Evolutionary conservation across 2,797 vertebrate genomes (phyloP), one percentile per base, ranked within the genome.

Genomic region (Pseudocheirus occidentalis): DNA sequence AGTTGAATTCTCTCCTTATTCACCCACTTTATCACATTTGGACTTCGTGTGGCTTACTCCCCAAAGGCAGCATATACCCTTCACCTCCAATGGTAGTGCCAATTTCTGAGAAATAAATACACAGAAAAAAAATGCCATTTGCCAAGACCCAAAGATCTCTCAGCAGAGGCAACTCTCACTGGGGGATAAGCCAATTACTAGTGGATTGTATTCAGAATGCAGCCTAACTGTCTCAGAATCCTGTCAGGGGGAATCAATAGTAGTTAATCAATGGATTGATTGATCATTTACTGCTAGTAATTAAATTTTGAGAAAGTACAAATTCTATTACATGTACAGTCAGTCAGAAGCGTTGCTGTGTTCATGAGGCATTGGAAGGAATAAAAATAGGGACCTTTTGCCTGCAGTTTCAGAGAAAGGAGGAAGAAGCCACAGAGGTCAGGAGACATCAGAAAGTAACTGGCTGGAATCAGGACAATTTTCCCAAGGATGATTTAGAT

Each of bases 241-340:
- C 66, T 40, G 14, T 1, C 94, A 92, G 56, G 96, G 96, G 73
- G 34, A 57, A 98, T 98, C 98, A 92, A 98, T 97, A 97, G 93
- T 96, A 95, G 95, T 89, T 96, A 97, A 97, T 98, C 98, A 95
- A 98, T 96, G 96, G 94, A 91, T 58, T 31, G n/a, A 98, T 97
- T 98, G 93, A 97, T 97, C 92, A 10, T 2, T 98, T 96, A 95
- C 97, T 34, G 95, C 95, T 34, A 53, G 95, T 92, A 98, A 94
- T 96, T 97, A 1, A 29, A 95, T 96, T 95, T 93, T 94, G 93
- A 95, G 95, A 97, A 96, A 87, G 96, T 87, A 96, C 96, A 96
- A 98, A 98, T 97, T 97, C 97, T 97, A 58, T 97, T 73, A 91
- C 29, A 9, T 0, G 0, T 93, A 54, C 28, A 94, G 90, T 73